These are phyloP conservation scores for Leptopilina drosophilae DNA, from an alignment of 2,888 invertebrate genomes.

Conservation along the genomic window DNA sequence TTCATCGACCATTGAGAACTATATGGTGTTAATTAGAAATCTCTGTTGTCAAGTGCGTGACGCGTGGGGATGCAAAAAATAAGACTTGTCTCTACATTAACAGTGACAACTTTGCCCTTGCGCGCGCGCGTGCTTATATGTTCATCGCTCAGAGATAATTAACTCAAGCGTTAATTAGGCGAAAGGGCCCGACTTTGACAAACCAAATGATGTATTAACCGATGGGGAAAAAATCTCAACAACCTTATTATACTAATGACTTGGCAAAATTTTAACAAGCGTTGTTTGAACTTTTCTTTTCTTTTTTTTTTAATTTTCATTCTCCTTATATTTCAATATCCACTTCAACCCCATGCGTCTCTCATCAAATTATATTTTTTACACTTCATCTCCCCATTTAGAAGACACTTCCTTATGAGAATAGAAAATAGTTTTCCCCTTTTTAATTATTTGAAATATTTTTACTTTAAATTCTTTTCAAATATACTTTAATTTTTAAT, in stretches of 20 bases:
- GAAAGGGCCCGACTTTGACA: conserved; percentile 28
- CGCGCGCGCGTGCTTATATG: conserved; percentile 42
- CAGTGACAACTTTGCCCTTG: conserved; percentile 46
- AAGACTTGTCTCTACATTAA: conserved; percentile 39
- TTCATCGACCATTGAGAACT: conserved; percentile 47
- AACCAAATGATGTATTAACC: conserved; percentile 22
- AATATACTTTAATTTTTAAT: no score
- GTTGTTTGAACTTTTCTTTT: not conserved
- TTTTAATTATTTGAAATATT: no score
- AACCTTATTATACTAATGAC: conserved; percentile 32
- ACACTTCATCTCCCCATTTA: no score
- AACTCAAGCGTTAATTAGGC: conserved; percentile 41
- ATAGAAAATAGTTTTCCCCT: no score
- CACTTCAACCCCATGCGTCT: no score
- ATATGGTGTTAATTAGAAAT: conserved; percentile 53
- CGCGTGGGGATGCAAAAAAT: conserved; percentile 48
- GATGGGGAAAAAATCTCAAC: conserved; percentile 17
- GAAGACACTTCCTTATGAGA: no score
- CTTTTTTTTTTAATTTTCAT: not conserved
- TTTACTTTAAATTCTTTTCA: no score
- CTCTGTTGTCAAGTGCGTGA: conserved; percentile 47
- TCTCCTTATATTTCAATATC: not conserved
- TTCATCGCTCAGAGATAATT: conserved; percentile 42
- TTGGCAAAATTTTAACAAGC: conserved; percentile 2
- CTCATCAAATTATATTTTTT: no score